Evolutionary conservation across 1,140 invertebrate genomes (phyloP), one percentile per base, ranked within the genome.

Genomic region (Drosophila serrata): DNA sequence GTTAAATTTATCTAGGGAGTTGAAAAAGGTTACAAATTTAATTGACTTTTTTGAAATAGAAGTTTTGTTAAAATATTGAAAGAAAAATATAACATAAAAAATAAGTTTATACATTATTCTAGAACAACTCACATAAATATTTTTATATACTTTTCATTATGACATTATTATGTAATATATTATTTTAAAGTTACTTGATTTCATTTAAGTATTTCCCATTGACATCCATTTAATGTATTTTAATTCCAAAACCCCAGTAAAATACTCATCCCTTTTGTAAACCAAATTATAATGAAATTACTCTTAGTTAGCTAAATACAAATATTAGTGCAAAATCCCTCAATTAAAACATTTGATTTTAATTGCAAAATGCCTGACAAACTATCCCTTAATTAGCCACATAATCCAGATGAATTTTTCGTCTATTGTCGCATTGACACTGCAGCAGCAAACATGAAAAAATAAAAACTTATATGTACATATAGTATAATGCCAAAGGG

Each of bases 401-500:
- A n/a, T 3, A 61, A 61, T 42, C 29, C 11, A 42, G 9, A 39
- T 29, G 15, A n/a, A 19, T 6, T 33, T 42, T 33, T 61, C 27
- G 8, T 42, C 19, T 24, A 31, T 42, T 64, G 27, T 24, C 15
- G 29, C 35, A 75, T 42, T 72, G 65, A 57, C 48, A 64, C 43
- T 75, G 42, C 65, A 40, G 45, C 7, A 27, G 15, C 6, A 58
- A 67, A 64, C 2, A 31, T 15, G 0, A 45, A 37, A 67, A 67
- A 56, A 37, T 37, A 29, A 17, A 24, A n/a, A n/a, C n/a, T n/a
- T n/a, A n/a, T n/a, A n/a, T n/a, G n/a, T n/a, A n/a, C n/a, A n/a
- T 37, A 59, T 37, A 59, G n/a, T 33, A 72, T 29, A 42, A 51
- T 60, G 37, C 51, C 74, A 58, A 58, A 19, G 62, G 58, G 45